These are phyloP conservation scores for Pterostichus niger DNA, from an alignment of 2,888 invertebrate species.

Conservation along the genomic window DNA sequence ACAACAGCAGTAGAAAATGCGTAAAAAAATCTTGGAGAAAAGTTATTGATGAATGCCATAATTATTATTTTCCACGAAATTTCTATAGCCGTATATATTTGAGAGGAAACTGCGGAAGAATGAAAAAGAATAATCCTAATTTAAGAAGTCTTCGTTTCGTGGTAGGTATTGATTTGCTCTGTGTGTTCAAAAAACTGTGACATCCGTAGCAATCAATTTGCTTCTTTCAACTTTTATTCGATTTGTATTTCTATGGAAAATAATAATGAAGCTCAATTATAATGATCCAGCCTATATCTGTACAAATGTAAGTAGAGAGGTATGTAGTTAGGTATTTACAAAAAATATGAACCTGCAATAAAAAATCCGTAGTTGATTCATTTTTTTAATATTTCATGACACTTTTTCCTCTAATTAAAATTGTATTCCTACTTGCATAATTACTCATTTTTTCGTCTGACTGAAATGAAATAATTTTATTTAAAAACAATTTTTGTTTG, in stretches of 20 bases:
- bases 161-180: conserved; percentile 27
- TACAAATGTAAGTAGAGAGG: neutral
- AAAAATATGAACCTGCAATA: neutral
- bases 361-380: conserved; percentile 12
- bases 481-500: conserved; percentile 44
- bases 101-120: conserved; percentile 14
- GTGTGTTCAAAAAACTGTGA: conserved; percentile 17
- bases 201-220: conserved; percentile 11
- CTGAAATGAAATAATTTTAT: conserved; percentile 46
- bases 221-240: conserved; percentile 1
- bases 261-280: too few species aligned
- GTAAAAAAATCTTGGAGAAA: neutral
- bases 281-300: too few species aligned
- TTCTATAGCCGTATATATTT: conserved; percentile 39
- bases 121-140: conserved; percentile 31
- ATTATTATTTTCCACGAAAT: conserved; percentile 43
- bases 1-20: neutral
- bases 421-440: conserved; percentile 33
- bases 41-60: conserved; percentile 45
- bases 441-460: conserved; percentile 15
- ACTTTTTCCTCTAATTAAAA: conserved; percentile 21
- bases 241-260: neutral
- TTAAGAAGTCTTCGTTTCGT: conserved; percentile 4
- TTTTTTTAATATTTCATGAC: conserved; percentile 5
- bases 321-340: neutral